Percentiles rank a stretch among this genome's conserved stretches.
These are phyloP conservation scores for Meghimatium bilineatum DNA, from an alignment of 2,888 invertebrate genomes.

Conservation along the genomic window DNA sequence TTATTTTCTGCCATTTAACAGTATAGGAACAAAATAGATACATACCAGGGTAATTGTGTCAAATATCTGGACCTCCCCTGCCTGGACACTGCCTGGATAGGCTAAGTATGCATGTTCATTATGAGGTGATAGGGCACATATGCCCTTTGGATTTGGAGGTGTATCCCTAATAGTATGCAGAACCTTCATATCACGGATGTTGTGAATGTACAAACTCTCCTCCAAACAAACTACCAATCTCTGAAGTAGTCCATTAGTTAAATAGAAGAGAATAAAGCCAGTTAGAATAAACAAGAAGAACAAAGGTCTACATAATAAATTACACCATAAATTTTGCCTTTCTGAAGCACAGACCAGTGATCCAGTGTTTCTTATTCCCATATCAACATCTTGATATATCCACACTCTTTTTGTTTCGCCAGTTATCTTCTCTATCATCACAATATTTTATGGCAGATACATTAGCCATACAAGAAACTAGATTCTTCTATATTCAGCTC, in stretches of 20 bases:
- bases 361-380: too few species aligned
- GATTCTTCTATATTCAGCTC: too few species aligned
- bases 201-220: constrained; percentile 98
- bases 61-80: constrained; percentile 97
- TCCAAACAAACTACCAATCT: constrained; percentile 97
- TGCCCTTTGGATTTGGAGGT: constrained; percentile 93
- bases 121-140: constrained; percentile 92
- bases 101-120: constrained; percentile 95
- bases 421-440: too few species aligned
- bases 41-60: constrained; percentile 91
- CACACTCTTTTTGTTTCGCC: too few species aligned
- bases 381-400: too few species aligned
- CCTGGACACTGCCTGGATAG: constrained; percentile 94
- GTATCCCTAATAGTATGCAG: constrained; percentile 98
- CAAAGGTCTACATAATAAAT: neutral
- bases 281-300: neutral
- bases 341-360: too few species aligned
- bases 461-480: too few species aligned
- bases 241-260: constrained; percentile 78
- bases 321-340: too few species aligned
- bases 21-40: neutral
- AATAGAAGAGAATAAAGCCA: neutral
- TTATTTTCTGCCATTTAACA: neutral
- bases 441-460: too few species aligned
- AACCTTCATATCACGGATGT: constrained; percentile 97